Conservation (phyloP, 2,113 vertebrate genomes). For the Thryonomys swinderianus region DNA sequence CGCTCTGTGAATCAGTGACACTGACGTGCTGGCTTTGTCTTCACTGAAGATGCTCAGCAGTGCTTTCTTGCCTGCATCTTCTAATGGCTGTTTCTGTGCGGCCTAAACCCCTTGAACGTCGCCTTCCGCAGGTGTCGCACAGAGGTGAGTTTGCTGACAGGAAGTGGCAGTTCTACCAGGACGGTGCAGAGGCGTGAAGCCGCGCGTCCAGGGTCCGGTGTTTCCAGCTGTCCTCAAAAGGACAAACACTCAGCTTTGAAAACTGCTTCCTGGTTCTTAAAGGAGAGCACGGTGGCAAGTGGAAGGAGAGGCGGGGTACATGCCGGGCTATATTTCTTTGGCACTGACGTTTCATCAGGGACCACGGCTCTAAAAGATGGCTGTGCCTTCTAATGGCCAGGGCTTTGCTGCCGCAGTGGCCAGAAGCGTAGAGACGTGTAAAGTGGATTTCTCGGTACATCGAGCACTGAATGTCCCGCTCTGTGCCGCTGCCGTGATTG, state of each 20-base stretch:
- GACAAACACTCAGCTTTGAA: background rate
- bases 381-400: constrained; percentile 28
- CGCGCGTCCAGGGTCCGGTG: background rate
- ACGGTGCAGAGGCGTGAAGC: background rate
- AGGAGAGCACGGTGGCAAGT: background rate
- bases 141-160: background rate
- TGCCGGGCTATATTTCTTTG: constrained; percentile 39
- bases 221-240: background rate
- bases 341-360: constrained; percentile 41
- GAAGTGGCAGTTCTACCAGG: background rate
- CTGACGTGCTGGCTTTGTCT: background rate
- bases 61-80: background rate
- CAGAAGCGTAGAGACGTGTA: background rate
- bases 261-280: background rate
- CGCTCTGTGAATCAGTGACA: background rate
- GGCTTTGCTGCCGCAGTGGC: background rate
- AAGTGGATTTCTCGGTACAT: background rate
- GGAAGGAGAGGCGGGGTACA: rapidly evolving
- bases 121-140: background rate
- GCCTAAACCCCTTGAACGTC: background rate
- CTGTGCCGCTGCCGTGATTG: background rate
- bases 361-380: background rate
- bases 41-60: background rate
- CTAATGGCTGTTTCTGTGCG: background rate
- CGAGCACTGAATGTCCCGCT: background rate